Percentiles rank a stretch among this genome's conserved stretches.
Conservation (phyloP, 2,113 vertebrate genomes). For the Mystacornis crossleyi region DNA sequence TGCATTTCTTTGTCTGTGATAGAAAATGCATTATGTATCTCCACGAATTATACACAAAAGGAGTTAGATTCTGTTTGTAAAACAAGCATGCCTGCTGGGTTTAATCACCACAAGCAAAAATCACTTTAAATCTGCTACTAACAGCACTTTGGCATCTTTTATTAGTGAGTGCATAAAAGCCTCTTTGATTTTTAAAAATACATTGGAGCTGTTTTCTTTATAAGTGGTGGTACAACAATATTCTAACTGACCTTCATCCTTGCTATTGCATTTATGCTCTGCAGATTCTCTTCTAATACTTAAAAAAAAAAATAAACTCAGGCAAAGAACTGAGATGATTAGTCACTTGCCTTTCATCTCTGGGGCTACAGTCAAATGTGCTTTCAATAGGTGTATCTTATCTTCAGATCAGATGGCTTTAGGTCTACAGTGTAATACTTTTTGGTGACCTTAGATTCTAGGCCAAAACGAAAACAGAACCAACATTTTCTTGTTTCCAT, state of each 20-base stretch:
- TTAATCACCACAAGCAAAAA: slow-evolving; percentile 63
- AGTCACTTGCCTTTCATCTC: slow-evolving; percentile 34
- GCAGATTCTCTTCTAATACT: not conserved
- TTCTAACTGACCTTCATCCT: slow-evolving; percentile 52
- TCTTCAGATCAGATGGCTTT: not conserved
- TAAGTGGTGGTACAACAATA: slow-evolving; percentile 48
- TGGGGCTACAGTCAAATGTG: not conserved
- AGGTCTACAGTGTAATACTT: not conserved
- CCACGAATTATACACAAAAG: not conserved
- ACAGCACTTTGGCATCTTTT: slow-evolving; percentile 50
- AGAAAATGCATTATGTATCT: slow-evolving; percentile 10
- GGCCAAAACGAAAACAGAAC: not conserved
- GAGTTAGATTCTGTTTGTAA: slow-evolving; percentile 21
- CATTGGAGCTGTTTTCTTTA: not conserved
- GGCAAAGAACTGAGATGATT: slow-evolving; percentile 8
- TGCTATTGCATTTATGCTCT: slow-evolving; percentile 29
- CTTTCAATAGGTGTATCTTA: not conserved
- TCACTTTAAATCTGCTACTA: slow-evolving; percentile 50
- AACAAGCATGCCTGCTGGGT: slow-evolving; percentile 44
- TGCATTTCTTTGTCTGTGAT: not conserved
- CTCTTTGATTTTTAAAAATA: slow-evolving; percentile 65
- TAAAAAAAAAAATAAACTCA: not conserved
- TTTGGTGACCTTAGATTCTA: not conserved
- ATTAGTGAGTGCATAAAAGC: slow-evolving; percentile 46
- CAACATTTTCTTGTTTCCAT: not conserved